phyloP scores from a whole-genome alignment of 2,113 vertebrate genomes.

The Gorsachius goisagi region DNA sequence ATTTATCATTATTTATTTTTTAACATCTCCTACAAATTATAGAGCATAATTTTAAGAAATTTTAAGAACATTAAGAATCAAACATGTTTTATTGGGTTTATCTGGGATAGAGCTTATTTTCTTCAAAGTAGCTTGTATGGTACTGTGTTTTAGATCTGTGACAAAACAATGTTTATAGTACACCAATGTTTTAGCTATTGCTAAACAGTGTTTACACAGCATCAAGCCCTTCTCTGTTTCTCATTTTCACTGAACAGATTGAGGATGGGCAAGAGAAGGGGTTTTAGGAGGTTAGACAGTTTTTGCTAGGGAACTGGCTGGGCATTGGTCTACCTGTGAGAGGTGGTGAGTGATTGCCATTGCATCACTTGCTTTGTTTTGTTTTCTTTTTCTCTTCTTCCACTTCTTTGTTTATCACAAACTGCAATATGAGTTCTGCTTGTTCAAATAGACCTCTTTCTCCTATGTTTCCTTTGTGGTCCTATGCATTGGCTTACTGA shows the following conservation, averaged over 20 bases:
- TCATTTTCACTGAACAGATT: background rate
- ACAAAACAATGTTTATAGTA: background rate
- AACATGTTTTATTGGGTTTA: background rate
- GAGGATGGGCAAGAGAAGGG: background rate
- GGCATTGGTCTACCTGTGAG: rapidly evolving
- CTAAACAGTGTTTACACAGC: background rate
- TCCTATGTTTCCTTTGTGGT: background rate
- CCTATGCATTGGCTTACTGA: background rate
- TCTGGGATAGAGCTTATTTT: background rate
- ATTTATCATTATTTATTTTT: background rate
- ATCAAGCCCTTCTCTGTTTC: background rate
- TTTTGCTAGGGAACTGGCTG: background rate
- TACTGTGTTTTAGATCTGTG: background rate
- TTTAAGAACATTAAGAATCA: background rate
- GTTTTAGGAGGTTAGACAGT: background rate
- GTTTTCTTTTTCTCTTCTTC: background rate
- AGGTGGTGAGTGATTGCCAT: background rate
- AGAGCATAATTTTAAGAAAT: background rate
- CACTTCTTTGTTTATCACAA: background rate
- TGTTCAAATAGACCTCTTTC: background rate
- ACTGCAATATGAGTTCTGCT: background rate
- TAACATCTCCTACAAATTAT: background rate
- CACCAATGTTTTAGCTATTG: background rate
- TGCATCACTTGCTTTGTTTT: background rate
- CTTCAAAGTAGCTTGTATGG: background rate